Evolutionary conservation across 2,888 invertebrate genomes (phyloP).

Genomic region (Eristalis tenax): DNA sequence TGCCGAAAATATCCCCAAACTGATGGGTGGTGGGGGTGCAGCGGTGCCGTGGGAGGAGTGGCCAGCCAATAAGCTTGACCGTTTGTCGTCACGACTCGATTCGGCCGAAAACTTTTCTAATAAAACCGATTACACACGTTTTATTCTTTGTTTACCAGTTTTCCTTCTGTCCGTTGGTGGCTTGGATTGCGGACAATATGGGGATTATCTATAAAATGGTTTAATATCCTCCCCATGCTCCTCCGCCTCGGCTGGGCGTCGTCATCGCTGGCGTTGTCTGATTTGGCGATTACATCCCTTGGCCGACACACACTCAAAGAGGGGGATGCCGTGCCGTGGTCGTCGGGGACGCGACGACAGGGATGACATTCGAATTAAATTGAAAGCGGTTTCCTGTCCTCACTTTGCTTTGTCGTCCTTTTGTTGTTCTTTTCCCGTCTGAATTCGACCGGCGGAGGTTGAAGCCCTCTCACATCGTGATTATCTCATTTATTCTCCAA

Average conservation of each 20-base stretch:
- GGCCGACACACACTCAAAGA: slow-evolving; percentile 45
- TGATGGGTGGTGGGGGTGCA: slow-evolving; percentile 4
- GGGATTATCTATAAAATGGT: slow-evolving; percentile 64
- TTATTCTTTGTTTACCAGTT: slow-evolving; percentile 70
- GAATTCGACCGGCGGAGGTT: too few relatives aligned
- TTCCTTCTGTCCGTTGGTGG: too few relatives aligned
- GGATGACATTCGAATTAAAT: slow-evolving; percentile 57
- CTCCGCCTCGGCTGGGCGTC: neutral
- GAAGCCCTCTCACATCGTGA: slow-evolving; percentile 16
- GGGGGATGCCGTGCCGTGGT: slow-evolving; percentile 8
- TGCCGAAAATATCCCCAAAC: slow-evolving; percentile 1
- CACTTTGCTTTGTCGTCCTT: slow-evolving; percentile 21
- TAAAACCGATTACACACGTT: slow-evolving; percentile 73
- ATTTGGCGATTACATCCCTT: slow-evolving; percentile 56
- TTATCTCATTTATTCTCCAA: slow-evolving; percentile 42
- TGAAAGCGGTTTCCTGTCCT: slow-evolving; percentile 44
- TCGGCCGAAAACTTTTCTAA: slow-evolving; percentile 72
- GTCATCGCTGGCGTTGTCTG: slow-evolving; percentile 4
- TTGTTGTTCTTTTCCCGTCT: neutral
- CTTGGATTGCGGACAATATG: slow-evolving; percentile 43
- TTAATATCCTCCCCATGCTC: slow-evolving; percentile 45
- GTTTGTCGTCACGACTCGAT: slow-evolving; percentile 55
- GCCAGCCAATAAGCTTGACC: slow-evolving; percentile 31
- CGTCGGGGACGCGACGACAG: neutral
- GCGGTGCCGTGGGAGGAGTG: neutral